Conservation (phyloP, 2,113 vertebrate genomes). For the Megaceryle maxima region DNA sequence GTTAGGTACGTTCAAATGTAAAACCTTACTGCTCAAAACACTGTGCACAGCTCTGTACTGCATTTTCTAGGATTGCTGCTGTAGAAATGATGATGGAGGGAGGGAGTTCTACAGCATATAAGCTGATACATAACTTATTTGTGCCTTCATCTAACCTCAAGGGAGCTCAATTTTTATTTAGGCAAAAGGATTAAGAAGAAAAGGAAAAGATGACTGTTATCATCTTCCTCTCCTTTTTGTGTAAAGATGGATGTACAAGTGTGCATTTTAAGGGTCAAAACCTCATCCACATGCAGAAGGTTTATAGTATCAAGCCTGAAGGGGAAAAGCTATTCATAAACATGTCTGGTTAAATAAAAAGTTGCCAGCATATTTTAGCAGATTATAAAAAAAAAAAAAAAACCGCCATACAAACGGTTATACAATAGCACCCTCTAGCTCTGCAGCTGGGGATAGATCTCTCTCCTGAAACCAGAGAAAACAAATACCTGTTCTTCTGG, state of each 20-base stretch:
- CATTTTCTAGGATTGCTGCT: not conserved
- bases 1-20: not conserved
- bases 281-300: not conserved
- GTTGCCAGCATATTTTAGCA: not conserved
- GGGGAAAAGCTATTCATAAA: not conserved
- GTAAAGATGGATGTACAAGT: not conserved
- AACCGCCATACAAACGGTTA: not conserved
- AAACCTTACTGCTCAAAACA: not conserved
- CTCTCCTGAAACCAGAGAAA: not conserved
- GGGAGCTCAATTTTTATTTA: not conserved
- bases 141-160: not conserved
- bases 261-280: not conserved
- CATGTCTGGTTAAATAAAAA: not conserved
- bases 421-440: slow-evolving; percentile 66
- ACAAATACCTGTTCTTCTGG: not conserved
- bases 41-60: not conserved
- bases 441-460: not conserved
- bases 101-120: not conserved
- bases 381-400: not conserved
- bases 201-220: not conserved
- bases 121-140: not conserved
- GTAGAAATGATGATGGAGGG: not conserved
- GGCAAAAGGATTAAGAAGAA: not conserved
- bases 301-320: not conserved
- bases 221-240: not conserved